Percentiles rank a stretch among this genome's conserved stretches.
Evolutionary conservation across 2,797 vertebrate genomes (phyloP).

Genomic region (Ambastaia sidthimunki): DNA sequence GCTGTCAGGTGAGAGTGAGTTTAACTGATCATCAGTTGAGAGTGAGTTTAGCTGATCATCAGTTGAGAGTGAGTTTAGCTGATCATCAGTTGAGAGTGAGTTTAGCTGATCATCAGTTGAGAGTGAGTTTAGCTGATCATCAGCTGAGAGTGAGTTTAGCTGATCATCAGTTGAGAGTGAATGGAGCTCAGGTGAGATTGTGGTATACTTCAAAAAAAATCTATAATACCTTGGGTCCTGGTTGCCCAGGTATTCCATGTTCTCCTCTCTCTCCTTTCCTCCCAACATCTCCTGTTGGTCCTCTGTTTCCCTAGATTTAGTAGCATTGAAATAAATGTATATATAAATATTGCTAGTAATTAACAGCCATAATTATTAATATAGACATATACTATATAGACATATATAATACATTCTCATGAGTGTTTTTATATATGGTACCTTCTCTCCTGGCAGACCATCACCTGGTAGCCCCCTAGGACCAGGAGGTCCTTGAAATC

Average conservation of each 20-base stretch:
- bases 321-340: not conserved
- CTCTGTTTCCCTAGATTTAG: slow-evolving; percentile 78
- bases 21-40: not conserved
- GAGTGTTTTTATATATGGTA: slow-evolving; percentile 59
- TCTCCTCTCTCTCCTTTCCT: slow-evolving; percentile 84
- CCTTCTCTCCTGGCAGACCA: slow-evolving; percentile 85
- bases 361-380: not conserved
- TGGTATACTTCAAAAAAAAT: not conserved
- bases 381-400: not conserved
- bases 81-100: too few relatives aligned
- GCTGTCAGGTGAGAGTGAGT: not conserved
- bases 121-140: not conserved
- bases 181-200: not conserved
- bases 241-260: slow-evolving; percentile 78
- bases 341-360: not conserved
- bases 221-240: slow-evolving; percentile 78
- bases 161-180: too few relatives aligned
- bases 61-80: too few relatives aligned
- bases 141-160: not conserved
- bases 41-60: not conserved
- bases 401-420: not conserved
- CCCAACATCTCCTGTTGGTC: slow-evolving; percentile 77
- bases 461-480: slow-evolving; percentile 83
- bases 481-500: slow-evolving; percentile 82
- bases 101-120: not conserved